A percentile compares a stretch with the other conserved stretches of the same genome.
Evolutionary conservation across 1,140 invertebrate genomes (phyloP).

Genomic region (Galleria mellonella): DNA sequence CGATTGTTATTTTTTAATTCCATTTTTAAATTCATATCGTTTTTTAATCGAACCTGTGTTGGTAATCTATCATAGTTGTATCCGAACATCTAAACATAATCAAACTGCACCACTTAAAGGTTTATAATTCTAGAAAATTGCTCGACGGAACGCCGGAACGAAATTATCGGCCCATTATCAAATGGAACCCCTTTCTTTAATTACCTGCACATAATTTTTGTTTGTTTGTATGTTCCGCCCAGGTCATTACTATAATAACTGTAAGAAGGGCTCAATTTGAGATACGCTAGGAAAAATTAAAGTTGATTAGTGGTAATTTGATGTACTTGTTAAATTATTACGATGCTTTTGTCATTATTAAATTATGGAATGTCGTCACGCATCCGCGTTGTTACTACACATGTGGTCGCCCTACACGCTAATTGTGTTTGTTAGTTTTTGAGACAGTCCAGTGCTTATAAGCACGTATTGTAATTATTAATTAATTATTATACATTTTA

Average conservation of each 20-base stretch:
- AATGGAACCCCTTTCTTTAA: constrained; percentile 70
- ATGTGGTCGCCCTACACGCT: too few relatives aligned
- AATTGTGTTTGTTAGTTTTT: too few relatives aligned
- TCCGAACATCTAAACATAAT: constrained; percentile 38
- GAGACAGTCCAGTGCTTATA: too few relatives aligned
- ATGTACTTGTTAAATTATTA: constrained; percentile 40
- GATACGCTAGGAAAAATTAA: constrained; percentile 54
- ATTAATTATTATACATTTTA: too few relatives aligned
- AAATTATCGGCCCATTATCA: constrained; percentile 68
- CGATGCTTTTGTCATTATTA: constrained; percentile 35
- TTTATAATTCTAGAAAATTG: constrained; percentile 67
- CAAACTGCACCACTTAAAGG: constrained; percentile 43
- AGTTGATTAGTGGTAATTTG: constrained; percentile 60
- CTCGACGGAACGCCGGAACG: constrained; percentile 30
- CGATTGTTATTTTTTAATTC: too few relatives aligned
- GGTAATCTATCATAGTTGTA: constrained; percentile 48
- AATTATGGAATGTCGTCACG: constrained; percentile 9
- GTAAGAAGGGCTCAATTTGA: constrained; percentile 43
- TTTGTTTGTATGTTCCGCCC: constrained; percentile 57
- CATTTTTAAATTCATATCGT: not conserved
- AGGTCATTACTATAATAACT: constrained; percentile 62
- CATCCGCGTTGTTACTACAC: not conserved
- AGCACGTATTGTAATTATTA: too few relatives aligned
- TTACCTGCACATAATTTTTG: constrained; percentile 64
- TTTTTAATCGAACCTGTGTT: not conserved